These are phyloP conservation scores for Pithys albifrons DNA, from an alignment of 2,113 vertebrate species.

Conservation along the genomic window DNA sequence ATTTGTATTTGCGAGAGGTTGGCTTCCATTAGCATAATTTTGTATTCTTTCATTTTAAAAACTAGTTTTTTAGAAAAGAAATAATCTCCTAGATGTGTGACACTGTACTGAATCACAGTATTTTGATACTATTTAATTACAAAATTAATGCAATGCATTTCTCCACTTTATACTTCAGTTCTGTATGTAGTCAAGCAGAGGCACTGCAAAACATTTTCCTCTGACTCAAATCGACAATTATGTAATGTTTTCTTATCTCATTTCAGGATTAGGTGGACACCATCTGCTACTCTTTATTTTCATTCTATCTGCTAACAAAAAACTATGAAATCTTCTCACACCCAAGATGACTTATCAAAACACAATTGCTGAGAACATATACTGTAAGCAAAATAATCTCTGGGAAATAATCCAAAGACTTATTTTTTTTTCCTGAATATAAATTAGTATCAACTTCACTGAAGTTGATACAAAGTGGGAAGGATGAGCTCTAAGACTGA, in stretches of 20 bases:
- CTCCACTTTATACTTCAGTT: neutral
- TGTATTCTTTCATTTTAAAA: neutral
- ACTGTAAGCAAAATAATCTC: neutral
- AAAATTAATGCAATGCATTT: neutral
- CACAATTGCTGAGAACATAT: neutral
- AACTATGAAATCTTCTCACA: neutral
- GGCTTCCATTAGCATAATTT: neutral
- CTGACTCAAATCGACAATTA: neutral
- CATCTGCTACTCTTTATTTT: neutral
- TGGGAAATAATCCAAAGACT: neutral
- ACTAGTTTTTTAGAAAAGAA: neutral
- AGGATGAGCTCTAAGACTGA: neutral
- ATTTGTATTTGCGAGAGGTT: neutral
- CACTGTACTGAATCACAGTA: neutral
- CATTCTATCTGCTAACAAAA: neutral
- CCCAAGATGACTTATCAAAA: neutral
- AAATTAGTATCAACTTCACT: neutral
- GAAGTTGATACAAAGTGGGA: neutral
- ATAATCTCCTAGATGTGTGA: neutral
- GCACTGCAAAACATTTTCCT: neutral
- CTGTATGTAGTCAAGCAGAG: neutral
- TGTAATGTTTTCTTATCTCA: neutral
- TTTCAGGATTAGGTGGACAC: neutral
- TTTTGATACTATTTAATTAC: neutral
- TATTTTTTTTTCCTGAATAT: neutral